These are phyloP conservation scores for Sceloporus undulatus DNA, from an alignment of 2,113 vertebrate species.

Conservation along the genomic window DNA sequence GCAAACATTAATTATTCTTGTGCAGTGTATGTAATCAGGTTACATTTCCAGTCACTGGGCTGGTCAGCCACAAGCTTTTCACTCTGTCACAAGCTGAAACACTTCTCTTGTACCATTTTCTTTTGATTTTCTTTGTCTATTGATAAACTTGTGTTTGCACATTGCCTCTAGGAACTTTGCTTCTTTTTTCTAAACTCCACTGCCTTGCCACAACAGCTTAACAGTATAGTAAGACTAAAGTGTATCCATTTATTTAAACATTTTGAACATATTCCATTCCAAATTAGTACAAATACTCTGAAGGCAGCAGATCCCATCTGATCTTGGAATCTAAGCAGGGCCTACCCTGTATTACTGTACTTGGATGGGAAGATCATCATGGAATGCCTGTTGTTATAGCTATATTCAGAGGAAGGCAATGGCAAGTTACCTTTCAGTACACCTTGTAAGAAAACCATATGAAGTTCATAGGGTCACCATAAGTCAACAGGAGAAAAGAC, in stretches of 20 bases:
- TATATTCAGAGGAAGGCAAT: too few relatives aligned
- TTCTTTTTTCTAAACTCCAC: background rate
- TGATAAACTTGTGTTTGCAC: background rate
- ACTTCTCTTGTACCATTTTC: background rate
- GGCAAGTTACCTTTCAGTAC: too few relatives aligned
- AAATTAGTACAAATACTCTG: too few relatives aligned
- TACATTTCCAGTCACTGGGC: background rate
- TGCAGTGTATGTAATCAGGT: background rate
- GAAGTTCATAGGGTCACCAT: too few relatives aligned
- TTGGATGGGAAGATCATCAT: too few relatives aligned
- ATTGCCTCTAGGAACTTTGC: background rate
- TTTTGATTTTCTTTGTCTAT: background rate
- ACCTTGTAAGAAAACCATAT: too few relatives aligned
- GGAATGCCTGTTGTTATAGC: too few relatives aligned
- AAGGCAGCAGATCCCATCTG: too few relatives aligned
- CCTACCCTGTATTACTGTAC: too few relatives aligned
- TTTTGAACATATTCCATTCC: background rate
- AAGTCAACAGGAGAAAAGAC: too few relatives aligned
- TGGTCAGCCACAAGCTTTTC: background rate
- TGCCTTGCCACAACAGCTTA: background rate
- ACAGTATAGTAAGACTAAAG: background rate
- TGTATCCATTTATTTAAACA: background rate
- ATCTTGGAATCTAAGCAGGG: too few relatives aligned
- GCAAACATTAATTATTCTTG: background rate
- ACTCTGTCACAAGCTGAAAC: background rate